Evolutionary conservation across 2,113 vertebrate species (phyloP).

Genomic region (Paratilapia polleni): DNA sequence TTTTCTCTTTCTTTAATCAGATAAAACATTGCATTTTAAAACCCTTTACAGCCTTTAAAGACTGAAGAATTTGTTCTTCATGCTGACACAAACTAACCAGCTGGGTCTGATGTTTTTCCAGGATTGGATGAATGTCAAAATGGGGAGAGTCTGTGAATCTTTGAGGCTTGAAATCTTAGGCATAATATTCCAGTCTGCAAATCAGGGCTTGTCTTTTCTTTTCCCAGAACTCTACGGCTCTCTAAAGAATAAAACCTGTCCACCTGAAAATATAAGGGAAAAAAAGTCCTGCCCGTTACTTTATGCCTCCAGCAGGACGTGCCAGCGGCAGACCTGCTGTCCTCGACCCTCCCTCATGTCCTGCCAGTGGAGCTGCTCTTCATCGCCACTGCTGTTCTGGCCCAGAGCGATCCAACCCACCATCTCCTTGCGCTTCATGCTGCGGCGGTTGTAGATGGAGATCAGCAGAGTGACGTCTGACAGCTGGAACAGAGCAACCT

Average conservation of each 20-base stretch:
- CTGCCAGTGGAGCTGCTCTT: conserved; percentile 93
- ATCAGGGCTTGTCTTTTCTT: not conserved
- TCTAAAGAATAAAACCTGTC: not conserved
- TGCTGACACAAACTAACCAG: not conserved
- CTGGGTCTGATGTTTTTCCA: not conserved
- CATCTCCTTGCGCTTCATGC: conserved; percentile 98
- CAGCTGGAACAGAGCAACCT: conserved; percentile 96
- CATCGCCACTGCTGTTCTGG: conserved; percentile 92
- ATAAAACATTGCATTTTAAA: not conserved
- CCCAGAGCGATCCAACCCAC: conserved; percentile 95
- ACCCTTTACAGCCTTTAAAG: not conserved
- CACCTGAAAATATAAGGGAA: not conserved
- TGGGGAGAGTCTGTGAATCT: not conserved
- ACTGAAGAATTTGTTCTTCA: not conserved
- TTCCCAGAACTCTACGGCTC: not conserved
- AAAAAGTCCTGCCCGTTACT: not conserved
- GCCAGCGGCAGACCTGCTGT: conserved; percentile 93
- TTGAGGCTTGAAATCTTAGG: not conserved
- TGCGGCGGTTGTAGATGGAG: conserved; percentile 90
- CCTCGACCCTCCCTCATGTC: conserved; percentile 91
- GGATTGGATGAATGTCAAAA: not conserved
- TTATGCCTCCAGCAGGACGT: conserved; percentile 88
- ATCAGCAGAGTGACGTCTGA: conserved; percentile 94
- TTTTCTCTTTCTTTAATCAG: not conserved
- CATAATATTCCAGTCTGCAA: not conserved